Percentiles rank a stretch among this genome's conserved stretches.
Evolutionary conservation across 1,140 invertebrate genomes (phyloP).

Genomic region (Antheraea pernyi): DNA sequence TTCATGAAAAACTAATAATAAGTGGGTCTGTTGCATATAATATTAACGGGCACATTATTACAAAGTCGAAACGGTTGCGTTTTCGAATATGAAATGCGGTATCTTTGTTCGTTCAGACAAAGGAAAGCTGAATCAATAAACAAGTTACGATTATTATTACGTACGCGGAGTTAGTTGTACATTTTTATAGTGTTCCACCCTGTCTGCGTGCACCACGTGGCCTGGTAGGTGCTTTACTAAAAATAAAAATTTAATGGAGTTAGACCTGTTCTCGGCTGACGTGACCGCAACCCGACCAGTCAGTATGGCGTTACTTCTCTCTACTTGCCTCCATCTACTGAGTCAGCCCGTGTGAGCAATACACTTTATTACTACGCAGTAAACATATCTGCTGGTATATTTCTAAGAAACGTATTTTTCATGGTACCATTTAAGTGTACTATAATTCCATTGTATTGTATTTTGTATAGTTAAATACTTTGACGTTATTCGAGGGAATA

Average conservation of each 20-base stretch:
- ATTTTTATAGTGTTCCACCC: conserved; percentile 10
- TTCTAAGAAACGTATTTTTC: not conserved
- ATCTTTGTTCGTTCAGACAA: conserved; percentile 14
- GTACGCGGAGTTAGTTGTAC: conserved; percentile 12
- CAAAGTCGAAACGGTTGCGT: not conserved
- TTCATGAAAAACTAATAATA: not conserved
- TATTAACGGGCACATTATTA: not conserved
- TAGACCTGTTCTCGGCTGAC: conserved; percentile 35
- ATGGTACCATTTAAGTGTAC: not conserved
- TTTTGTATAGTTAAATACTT: no score
- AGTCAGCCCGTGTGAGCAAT: conserved; percentile 7
- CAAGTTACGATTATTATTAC: conserved; percentile 28
- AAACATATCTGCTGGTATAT: not conserved
- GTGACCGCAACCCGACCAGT: conserved; percentile 32
- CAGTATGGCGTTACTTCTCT: conserved; percentile 18
- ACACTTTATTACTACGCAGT: not conserved
- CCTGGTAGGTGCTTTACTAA: conserved; percentile 33
- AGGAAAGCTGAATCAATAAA: conserved; percentile 28
- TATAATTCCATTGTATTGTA: not conserved
- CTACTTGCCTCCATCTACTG: conserved; percentile 18
- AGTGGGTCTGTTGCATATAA: not conserved
- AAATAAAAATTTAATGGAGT: conserved; percentile 48
- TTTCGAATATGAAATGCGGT: conserved; percentile 1
- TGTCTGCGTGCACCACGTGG: conserved; percentile 14
- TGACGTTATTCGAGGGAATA: no score